phyloP scores from a whole-genome alignment of 2,888 invertebrate genomes.

The Toxonevra muliebris region DNA sequence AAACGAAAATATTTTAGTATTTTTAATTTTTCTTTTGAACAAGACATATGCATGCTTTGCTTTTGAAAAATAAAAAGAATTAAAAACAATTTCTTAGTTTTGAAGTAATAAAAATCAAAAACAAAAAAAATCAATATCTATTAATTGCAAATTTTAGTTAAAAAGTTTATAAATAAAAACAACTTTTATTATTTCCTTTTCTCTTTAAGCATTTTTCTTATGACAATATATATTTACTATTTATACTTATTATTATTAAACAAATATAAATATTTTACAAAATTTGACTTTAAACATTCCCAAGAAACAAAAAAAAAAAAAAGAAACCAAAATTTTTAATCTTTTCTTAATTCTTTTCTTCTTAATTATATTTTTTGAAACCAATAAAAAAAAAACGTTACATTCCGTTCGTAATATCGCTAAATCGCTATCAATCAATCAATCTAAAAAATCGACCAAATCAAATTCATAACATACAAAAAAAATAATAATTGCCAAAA shows the following conservation, averaged over 20 bases:
- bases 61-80: conserved; percentile 29
- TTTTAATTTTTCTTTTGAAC: no score
- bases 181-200: no score
- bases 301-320: conserved; percentile 13
- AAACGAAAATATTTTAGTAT: no score
- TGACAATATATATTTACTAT: conserved; percentile 6
- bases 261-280: conserved; percentile 12
- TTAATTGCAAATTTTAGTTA: no score
- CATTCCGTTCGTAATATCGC: conserved; percentile 48
- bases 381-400: conserved; percentile 31
- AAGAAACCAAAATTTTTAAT: conserved; percentile 30
- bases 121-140: no score
- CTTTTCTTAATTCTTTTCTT: conserved; percentile 46
- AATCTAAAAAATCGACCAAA: conserved; percentile 17
- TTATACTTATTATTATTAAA: conserved; percentile 7
- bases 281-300: conserved; percentile 5
- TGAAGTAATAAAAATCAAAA: no score
- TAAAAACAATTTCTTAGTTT: no score
- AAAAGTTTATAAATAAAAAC: no score
- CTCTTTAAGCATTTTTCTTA: conserved; percentile 2
- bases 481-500: conserved; percentile 21
- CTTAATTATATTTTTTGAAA: conserved; percentile 52
- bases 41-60: conserved; percentile 40
- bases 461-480: conserved; percentile 4
- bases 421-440: conserved; percentile 40